phyloP scores from a whole-genome alignment of 2,888 invertebrate genomes.

The Ennomos fuscantarius region DNA sequence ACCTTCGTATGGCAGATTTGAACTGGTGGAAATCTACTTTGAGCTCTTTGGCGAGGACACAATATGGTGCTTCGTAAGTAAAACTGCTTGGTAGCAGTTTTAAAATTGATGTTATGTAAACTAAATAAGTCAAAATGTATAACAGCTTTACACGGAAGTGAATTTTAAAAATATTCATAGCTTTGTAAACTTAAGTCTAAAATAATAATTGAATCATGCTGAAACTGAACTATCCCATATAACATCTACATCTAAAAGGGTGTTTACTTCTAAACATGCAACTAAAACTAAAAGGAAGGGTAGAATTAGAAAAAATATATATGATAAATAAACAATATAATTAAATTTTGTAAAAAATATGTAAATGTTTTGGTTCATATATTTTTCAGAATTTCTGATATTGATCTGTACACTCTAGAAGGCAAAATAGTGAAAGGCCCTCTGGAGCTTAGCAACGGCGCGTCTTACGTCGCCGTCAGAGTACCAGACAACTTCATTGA shows the following conservation, averaged over 20 bases:
- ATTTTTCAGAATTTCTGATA: conserved; percentile 51
- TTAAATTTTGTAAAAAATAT: no score
- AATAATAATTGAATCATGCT: no score
- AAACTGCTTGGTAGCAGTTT: not conserved
- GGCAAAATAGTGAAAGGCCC: conserved; percentile 60
- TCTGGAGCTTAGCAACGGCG: conserved; percentile 56
- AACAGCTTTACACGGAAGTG: no score
- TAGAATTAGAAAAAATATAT: no score
- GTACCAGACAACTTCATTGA: conserved; percentile 60
- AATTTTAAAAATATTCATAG: no score
- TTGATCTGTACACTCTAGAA: conserved; percentile 63
- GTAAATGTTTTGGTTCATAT: not conserved
- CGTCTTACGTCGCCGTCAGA: conserved; percentile 68
- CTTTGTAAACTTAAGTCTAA: no score
- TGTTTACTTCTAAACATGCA: no score
- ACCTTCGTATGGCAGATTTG: conserved; percentile 57
- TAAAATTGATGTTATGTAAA: not conserved
- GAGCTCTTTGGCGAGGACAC: conserved; percentile 57
- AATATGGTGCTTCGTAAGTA: conserved; percentile 65
- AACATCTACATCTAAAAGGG: no score
- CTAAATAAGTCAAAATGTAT: no score
- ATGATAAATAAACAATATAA: no score
- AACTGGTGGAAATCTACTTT: conserved; percentile 61
- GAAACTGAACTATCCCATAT: no score
- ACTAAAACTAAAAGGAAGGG: no score